A percentile compares a stretch with the other conserved stretches of the same genome.
These are phyloP conservation scores for Polydrusus cervinus DNA, from an alignment of 2,888 invertebrate genomes.

Conservation along the genomic window DNA sequence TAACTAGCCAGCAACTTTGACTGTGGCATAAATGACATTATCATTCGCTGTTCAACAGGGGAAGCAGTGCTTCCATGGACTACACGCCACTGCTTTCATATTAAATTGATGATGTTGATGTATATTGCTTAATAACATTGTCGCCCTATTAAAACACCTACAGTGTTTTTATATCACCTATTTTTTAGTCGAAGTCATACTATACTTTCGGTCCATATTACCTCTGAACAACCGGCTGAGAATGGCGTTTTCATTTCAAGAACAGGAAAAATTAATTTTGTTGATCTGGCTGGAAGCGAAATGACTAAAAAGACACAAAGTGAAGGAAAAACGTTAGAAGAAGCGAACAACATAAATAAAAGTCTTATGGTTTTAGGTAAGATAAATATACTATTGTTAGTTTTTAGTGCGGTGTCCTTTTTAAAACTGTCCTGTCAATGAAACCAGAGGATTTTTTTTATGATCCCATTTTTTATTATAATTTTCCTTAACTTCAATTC, in stretches of 20 bases:
- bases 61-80: too few species aligned
- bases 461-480: too few species aligned
- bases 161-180: background rate
- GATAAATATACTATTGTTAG: slow-evolving; percentile 52
- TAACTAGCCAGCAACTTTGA: too few species aligned
- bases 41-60: too few species aligned
- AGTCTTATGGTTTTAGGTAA: slow-evolving; percentile 94
- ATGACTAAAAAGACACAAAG: slow-evolving; percentile 94
- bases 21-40: too few species aligned
- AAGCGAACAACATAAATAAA: slow-evolving; percentile 97
- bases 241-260: slow-evolving; percentile 90
- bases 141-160: background rate
- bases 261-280: slow-evolving; percentile 96
- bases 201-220: slow-evolving; percentile 91
- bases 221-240: slow-evolving; percentile 87
- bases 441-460: too few species aligned
- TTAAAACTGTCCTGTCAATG: too few species aligned
- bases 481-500: too few species aligned
- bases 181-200: slow-evolving; percentile 85
- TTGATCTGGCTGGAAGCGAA: slow-evolving; percentile 97
- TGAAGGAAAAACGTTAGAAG: slow-evolving; percentile 90
- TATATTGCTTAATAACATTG: too few species aligned
- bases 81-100: too few species aligned
- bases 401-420: too few species aligned
- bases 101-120: too few species aligned